Percentiles rank a stretch among this genome's conserved stretches.
These are phyloP conservation scores for Reticulitermes speratus DNA, from an alignment of 1,140 invertebrate genomes.

Conservation along the genomic window DNA sequence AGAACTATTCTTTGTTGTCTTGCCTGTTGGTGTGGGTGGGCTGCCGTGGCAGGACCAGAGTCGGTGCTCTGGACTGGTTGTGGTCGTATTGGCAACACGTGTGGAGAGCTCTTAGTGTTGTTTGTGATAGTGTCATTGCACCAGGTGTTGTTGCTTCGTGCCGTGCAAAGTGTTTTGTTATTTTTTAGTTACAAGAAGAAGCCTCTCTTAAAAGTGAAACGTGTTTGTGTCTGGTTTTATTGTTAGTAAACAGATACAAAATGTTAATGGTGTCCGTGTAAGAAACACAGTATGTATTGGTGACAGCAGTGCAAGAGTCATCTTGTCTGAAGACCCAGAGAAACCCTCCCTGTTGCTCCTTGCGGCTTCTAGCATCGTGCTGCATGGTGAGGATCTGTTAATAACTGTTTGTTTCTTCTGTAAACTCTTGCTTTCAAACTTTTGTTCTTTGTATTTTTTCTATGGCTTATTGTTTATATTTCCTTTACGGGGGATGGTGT, in stretches of 20 bases:
- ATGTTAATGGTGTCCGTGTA: background rate
- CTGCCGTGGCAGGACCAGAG: background rate
- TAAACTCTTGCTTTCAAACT: background rate
- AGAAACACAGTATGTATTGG: background rate
- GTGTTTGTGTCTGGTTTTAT: background rate
- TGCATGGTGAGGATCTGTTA: background rate
- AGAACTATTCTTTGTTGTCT: slow-evolving; percentile 12
- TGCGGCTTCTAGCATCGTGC: background rate
- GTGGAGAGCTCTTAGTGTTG: background rate
- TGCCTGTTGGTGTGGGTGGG: slow-evolving; percentile 15
- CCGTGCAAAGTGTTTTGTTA: background rate
- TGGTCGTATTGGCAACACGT: background rate
- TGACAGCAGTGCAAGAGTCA: background rate
- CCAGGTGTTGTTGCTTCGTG: background rate
- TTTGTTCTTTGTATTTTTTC: background rate
- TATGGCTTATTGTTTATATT: background rate
- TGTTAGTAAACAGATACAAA: background rate
- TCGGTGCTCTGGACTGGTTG: background rate
- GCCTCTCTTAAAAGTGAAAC: background rate
- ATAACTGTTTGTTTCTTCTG: background rate
- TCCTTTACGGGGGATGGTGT: background rate
- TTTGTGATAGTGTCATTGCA: background rate
- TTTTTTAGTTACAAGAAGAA: background rate
- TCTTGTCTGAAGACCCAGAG: background rate
- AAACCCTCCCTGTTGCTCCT: background rate